A percentile compares a stretch with the other conserved stretches of the same genome.
These are phyloP conservation scores for Caenorhabditis zanzibari DNA, from an alignment of 2,888 invertebrate genomes.

Conservation along the genomic window DNA sequence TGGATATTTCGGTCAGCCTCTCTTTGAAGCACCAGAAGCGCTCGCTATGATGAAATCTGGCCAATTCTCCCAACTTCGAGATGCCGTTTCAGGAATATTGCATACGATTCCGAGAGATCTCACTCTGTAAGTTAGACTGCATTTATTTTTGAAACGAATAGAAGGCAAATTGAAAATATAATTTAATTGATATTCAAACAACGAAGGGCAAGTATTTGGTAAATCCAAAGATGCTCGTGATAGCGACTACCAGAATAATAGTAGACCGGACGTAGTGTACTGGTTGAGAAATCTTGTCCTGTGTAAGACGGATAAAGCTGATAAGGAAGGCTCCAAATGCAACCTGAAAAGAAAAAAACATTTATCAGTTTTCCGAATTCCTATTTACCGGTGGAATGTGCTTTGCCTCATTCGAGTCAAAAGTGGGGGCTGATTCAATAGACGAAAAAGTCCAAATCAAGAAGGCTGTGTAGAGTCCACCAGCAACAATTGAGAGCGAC, in stretches of 20 bases:
- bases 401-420: slow-evolving; percentile 35
- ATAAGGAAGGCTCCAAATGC: slow-evolving; percentile 47
- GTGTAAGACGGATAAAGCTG: slow-evolving; percentile 49
- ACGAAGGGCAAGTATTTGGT: slow-evolving; percentile 20
- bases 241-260: slow-evolving; percentile 23
- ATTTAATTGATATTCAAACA: not conserved
- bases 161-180: not conserved
- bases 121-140: slow-evolving; percentile 38
- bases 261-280: slow-evolving; percentile 45
- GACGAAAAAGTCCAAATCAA: slow-evolving; percentile 58
- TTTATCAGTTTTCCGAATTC: not conserved
- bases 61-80: slow-evolving; percentile 54
- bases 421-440: slow-evolving; percentile 40
- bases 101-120: slow-evolving; percentile 48
- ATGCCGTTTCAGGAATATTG: slow-evolving; percentile 45
- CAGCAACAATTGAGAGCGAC: slow-evolving; percentile 40
- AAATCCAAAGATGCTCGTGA: slow-evolving; percentile 35
- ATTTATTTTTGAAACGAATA: slow-evolving; percentile 13
- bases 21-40: slow-evolving; percentile 58
- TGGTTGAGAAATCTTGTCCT: slow-evolving; percentile 45
- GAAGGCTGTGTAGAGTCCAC: slow-evolving; percentile 51
- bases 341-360: slow-evolving; percentile 28
- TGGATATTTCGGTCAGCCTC: slow-evolving; percentile 63
- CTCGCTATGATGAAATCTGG: slow-evolving; percentile 39
- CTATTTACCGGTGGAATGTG: slow-evolving; percentile 44